These are phyloP conservation scores for Heliconius cydno DNA, from an alignment of 2,888 invertebrate species.

Conservation along the genomic window DNA sequence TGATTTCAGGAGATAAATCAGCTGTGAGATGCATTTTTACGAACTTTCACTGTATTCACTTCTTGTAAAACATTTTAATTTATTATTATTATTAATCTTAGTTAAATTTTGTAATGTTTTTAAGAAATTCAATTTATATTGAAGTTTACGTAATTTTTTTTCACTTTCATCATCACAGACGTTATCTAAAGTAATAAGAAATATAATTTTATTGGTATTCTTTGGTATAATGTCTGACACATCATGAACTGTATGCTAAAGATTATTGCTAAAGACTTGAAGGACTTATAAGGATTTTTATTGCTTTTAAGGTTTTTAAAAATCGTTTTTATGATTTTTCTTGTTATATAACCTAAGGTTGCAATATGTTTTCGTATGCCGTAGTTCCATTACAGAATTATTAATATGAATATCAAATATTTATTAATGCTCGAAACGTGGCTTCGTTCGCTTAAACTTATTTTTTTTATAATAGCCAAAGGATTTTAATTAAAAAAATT, in stretches of 20 bases:
- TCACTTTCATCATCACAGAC: slow-evolving; percentile 1
- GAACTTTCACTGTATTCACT: slow-evolving; percentile 15
- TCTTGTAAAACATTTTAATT: not conserved
- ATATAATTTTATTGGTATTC: not conserved
- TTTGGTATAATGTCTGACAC: slow-evolving; percentile 15
- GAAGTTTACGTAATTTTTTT: slow-evolving; percentile 3
- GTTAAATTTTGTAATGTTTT: not conserved
- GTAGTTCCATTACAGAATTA: not conserved
- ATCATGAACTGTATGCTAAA: not conserved
- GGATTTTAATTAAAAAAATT: no score
- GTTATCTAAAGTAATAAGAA: not conserved
- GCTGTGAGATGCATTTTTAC: slow-evolving; percentile 76
- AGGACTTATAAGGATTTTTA: slow-evolving; percentile 9
- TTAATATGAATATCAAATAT: no score
- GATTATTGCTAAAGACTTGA: not conserved
- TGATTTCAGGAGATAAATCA: slow-evolving; percentile 72
- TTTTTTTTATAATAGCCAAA: no score
- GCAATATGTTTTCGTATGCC: not conserved
- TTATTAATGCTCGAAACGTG: no score
- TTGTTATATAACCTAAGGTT: not conserved
- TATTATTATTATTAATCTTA: not conserved
- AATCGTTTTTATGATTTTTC: not conserved
- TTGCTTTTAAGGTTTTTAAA: not conserved
- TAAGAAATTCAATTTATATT: not conserved
- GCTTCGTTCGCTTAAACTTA: no score